Evolutionary conservation across 2,888 invertebrate genomes (phyloP), one percentile per base, ranked within the genome.

Genomic region (Xestobium rufovillosum): DNA sequence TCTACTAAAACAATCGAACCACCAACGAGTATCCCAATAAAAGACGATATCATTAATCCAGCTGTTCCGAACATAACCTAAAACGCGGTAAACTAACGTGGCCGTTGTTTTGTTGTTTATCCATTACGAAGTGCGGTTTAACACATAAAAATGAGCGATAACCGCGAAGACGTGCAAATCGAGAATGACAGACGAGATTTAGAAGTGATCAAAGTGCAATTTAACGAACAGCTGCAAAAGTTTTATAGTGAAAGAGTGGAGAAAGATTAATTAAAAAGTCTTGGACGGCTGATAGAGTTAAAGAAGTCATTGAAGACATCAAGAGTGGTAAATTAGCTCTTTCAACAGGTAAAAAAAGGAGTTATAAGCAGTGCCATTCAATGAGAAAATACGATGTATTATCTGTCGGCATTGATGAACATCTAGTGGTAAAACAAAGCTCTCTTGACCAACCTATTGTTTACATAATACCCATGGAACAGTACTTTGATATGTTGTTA

Each of bases 281-380:
- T 37, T 37, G 25, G 33, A 23, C 33, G 26, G 38, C 38, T 34
- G 33, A 26, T 36, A 37, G 32, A 11, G 38, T 38, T 13, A 34
- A 26, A 37, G 26, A 37, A 34, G 34, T 38, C 15, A 38, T 34
- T 38, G 14, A 10, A 26, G 27, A 38, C 33, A 38, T 38, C 17
- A 34, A 38, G 16, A 38, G 13, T 38, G 34, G 37, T n/a, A n/a
- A n/a, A n/a, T n/a, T n/a, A n/a, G n/a, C 23, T 19, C 6, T 19
- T 19, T 19, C n/a, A 19, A 19, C n/a, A 19, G 23, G 23, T 19
- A 19, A 19, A 6, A 19, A 19, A 19, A 38, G 27, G 19, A 26
- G 27, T 27, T 34, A 35, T 14, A 36, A 35, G 36, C 36, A 36
- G 31, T 36, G 33, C 17, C 23, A 36, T 36, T 36, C 31, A 19